A percentile compares a stretch with the other conserved stretches of the same genome.
These are phyloP conservation scores for Malthinus seriepunctatus DNA, from an alignment of 2,888 invertebrate genomes.

Conservation along the genomic window DNA sequence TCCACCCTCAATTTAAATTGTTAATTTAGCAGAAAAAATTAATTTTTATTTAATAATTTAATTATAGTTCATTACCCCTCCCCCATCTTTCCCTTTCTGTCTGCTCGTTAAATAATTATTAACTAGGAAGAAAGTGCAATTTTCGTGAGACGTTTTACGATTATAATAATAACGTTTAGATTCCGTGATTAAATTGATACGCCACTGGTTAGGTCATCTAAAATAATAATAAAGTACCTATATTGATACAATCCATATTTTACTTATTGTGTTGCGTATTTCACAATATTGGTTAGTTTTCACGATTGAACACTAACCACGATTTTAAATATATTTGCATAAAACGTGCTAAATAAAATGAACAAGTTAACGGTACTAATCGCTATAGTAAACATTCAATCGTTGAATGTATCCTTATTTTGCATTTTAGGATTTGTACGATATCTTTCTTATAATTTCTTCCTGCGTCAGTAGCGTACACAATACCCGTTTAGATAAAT, in stretches of 20 bases:
- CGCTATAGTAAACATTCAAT: slow-evolving; percentile 44
- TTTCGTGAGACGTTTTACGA: slow-evolving; percentile 20
- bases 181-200: no score
- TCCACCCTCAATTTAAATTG: neutral
- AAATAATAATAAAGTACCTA: neutral
- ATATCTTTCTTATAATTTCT: no score
- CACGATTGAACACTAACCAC: slow-evolving; percentile 33
- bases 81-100: no score
- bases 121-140: slow-evolving; percentile 11
- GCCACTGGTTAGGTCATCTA: no score
- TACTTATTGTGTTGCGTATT: slow-evolving; percentile 16
- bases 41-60: neutral
- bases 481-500: no score
- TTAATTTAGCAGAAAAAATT: no score
- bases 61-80: no score
- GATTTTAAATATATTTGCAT: slow-evolving; percentile 38
- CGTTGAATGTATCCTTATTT: slow-evolving; percentile 48
- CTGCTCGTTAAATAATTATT: no score
- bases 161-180: slow-evolving; percentile 12
- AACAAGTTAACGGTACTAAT: slow-evolving; percentile 45
- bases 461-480: no score
- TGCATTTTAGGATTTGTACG: slow-evolving; percentile 5
- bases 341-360: slow-evolving; percentile 45
- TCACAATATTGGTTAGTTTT: slow-evolving; percentile 27
- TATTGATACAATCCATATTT: slow-evolving; percentile 19